These are phyloP conservation scores for Brachyhypopomus occidentalis DNA, from an alignment of 2,113 vertebrate genomes.

Conservation along the genomic window DNA sequence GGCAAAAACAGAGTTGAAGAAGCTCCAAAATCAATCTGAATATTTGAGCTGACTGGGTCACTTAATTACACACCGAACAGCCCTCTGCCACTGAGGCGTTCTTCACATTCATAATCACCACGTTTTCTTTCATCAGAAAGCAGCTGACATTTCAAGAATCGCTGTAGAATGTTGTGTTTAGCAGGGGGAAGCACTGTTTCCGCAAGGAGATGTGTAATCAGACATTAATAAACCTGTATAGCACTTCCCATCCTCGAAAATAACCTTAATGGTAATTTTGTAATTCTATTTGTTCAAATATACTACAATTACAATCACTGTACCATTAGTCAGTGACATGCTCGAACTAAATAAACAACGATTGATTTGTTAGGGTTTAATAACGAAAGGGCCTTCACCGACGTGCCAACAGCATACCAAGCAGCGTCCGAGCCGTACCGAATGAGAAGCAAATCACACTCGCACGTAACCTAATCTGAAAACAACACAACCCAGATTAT, in stretches of 20 bases:
- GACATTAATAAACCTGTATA: background rate
- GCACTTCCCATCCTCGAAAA: background rate
- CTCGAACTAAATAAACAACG: background rate
- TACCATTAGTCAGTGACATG: background rate
- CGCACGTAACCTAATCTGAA: background rate
- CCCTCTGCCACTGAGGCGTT: background rate
- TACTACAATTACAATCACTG: background rate
- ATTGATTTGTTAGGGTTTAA: background rate
- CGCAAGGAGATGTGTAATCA: background rate
- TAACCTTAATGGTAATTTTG: background rate
- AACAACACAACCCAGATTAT: background rate
- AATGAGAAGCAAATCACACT: background rate
- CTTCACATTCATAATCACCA: slow-evolving; percentile 1
- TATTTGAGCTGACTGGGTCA: background rate
- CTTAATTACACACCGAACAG: background rate
- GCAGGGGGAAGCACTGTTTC: background rate
- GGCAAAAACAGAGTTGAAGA: background rate
- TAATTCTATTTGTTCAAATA: background rate
- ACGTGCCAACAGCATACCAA: background rate
- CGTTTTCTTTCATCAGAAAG: background rate
- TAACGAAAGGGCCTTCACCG: background rate
- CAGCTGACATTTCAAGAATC: slow-evolving; percentile 18
- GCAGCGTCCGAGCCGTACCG: background rate
- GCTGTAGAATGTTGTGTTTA: background rate
- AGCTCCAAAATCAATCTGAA: background rate